phyloP scores from a whole-genome alignment of 1,140 invertebrate genomes.

The Drosophila littoralis region DNA sequence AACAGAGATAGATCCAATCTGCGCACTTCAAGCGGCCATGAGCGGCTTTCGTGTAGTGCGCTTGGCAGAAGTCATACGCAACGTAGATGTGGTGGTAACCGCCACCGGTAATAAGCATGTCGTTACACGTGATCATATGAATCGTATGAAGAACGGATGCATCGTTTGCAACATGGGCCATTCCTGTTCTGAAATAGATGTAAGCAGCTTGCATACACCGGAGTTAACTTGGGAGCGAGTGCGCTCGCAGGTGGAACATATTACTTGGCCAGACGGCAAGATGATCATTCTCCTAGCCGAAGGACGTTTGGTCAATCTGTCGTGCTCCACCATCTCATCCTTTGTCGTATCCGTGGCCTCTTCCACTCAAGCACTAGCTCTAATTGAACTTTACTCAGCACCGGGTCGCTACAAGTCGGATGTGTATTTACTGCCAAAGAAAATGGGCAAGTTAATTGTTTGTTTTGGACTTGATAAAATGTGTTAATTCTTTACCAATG shows the following conservation, averaged over 20 bases:
- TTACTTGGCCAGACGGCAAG: conserved; percentile 97
- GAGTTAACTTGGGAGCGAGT: conserved; percentile 98
- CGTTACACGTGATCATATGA: conserved; percentile 96
- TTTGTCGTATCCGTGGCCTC: conserved; percentile 99
- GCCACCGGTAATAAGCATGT: conserved; percentile 98
- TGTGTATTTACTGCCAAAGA: conserved; percentile 98
- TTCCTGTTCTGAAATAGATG: conserved; percentile 98
- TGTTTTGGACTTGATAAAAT: not conserved
- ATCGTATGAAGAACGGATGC: conserved; percentile 98
- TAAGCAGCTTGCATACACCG: conserved; percentile 96
- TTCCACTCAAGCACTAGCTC: conserved; percentile 95
- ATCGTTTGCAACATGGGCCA: conserved; percentile 99
- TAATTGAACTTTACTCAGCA: conserved; percentile 98
- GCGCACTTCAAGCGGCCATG: conserved; percentile 99
- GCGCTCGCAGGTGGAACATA: conserved; percentile 97
- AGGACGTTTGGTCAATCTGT: conserved; percentile 97
- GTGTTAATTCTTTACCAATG: not conserved
- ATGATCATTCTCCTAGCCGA: conserved; percentile 96
- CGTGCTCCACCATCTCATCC: conserved; percentile 98
- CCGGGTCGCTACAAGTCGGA: conserved; percentile 97
- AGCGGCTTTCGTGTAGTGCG: conserved; percentile 98
- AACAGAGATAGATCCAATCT: conserved; percentile 99
- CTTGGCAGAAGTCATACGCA: conserved; percentile 94
- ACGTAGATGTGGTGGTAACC: conserved; percentile 96
- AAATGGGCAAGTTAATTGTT: conserved; percentile 92